phyloP scores from a whole-genome alignment of 1,140 invertebrate genomes.

The Mactra quadrangularis region DNA sequence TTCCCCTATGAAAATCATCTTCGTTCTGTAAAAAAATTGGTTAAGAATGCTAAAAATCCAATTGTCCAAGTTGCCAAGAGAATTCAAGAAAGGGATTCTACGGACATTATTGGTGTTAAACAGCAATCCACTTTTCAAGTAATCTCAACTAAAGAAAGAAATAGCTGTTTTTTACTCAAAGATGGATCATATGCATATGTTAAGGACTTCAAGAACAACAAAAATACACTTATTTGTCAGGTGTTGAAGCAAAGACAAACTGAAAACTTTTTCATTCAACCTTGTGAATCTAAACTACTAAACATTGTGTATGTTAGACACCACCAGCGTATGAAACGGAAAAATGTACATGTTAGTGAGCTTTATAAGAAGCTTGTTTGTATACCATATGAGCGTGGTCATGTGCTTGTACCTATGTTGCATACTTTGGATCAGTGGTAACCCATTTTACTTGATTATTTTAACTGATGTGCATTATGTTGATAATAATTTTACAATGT shows the following conservation, averaged over 20 bases:
- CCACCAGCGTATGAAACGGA: conserved; percentile 10
- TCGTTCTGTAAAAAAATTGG: conserved; percentile 79
- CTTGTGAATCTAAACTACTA: conserved; percentile 55
- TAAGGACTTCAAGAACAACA: conserved; percentile 14
- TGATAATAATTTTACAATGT: no score
- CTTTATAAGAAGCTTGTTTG: conserved; percentile 45
- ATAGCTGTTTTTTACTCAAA: conserved; percentile 54
- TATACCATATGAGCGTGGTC: conserved; percentile 33
- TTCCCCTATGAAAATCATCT: conserved; percentile 84
- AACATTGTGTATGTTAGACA: conserved; percentile 36
- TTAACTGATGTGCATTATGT: background rate
- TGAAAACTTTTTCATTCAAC: conserved; percentile 41
- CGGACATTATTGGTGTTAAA: background rate
- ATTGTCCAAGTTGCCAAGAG: conserved; percentile 75
- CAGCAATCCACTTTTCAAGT: conserved; percentile 3
- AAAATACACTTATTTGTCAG: conserved; percentile 41
- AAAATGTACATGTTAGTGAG: conserved; percentile 7
- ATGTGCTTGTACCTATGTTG: conserved; percentile 54
- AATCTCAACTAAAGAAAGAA: conserved; percentile 38
- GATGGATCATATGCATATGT: conserved; percentile 43
- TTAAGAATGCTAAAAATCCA: conserved; percentile 71
- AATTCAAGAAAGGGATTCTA: conserved; percentile 61
- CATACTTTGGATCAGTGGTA: conserved; percentile 51
- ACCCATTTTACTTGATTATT: background rate
- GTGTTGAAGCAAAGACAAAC: conserved; percentile 18